Evolutionary conservation across 1,140 invertebrate genomes (phyloP), one percentile per base, ranked within the genome.

Genomic region (Ericerus pela): DNA sequence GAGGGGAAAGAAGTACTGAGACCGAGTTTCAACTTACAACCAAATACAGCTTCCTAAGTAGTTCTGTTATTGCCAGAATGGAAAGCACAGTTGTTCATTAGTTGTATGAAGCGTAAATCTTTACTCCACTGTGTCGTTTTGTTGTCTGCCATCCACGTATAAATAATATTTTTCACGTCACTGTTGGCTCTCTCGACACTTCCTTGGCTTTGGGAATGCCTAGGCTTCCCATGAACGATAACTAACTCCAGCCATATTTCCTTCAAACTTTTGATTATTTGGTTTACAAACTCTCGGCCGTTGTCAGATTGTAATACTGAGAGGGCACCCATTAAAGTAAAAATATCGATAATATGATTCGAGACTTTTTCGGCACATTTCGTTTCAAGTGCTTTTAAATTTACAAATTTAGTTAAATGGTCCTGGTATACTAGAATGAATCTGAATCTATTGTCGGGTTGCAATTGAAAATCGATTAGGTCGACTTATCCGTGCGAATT

Each of bases 361-460:
- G 31, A 20, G 38, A 52, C 33, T 57, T 36, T 12, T 18, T 62
- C 65, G 64, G 62, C 62, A 51, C 55, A 53, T 57, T 65, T 64
- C 27, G 57, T 62, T 60, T 65, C 63, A 3, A 69, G 53, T 26
- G 65, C 20, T 29, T 63, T 56, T 51, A 70, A 53, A n/a, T 60
- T 3, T 1, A 70, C 60, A 63, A 72, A 74, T 64, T 75, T 74
- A 0, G 69, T 75, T 33, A 72, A 62, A 59, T 74, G 67, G 55
- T 72, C 66, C 65, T 73, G 68, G 60, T 74, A 75, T 11, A 70
- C 62, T 36, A 75, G 58, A 53, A 74, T 67, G 59, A 68, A 73
- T 59, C 67, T 70, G 54, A 57, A 72, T 2, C 67, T 60, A 24
- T 64, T 63, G 64, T 74, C 71, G 28, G 64, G 57, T 52, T 68